These are phyloP conservation scores for Junonia oenone DNA, from an alignment of 2,888 invertebrate genomes.

Conservation along the genomic window DNA sequence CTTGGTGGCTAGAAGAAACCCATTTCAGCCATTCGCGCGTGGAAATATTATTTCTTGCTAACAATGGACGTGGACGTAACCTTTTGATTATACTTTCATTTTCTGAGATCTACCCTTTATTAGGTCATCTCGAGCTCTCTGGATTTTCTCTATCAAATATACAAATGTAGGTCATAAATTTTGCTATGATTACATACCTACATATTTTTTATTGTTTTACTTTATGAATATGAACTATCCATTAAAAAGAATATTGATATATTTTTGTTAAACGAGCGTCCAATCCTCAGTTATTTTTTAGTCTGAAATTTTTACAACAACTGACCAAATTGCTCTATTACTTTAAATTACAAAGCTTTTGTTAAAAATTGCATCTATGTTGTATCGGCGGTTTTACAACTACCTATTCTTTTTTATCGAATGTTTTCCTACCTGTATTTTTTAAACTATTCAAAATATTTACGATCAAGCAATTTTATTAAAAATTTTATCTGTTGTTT, in stretches of 20 bases:
- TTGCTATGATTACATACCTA: too few species aligned
- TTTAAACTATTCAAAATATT: not conserved
- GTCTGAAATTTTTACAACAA: not conserved
- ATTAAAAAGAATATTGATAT: not conserved
- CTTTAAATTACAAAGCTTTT: not conserved
- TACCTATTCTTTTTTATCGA: not conserved
- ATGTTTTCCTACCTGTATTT: not conserved
- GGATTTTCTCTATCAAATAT: slow-evolving; percentile 8
- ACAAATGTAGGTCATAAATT: slow-evolving; percentile 10
- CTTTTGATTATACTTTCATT: slow-evolving; percentile 26
- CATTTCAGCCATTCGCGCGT: slow-evolving; percentile 64
- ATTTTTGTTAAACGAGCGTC: not conserved
- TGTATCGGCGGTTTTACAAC: not conserved
- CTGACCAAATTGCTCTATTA: not conserved
- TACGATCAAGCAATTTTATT: not conserved
- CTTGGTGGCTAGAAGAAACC: slow-evolving; percentile 65
- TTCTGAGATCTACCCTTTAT: slow-evolving; percentile 23
- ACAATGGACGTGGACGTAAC: slow-evolving; percentile 28
- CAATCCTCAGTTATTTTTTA: too few species aligned
- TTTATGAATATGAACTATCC: too few species aligned
- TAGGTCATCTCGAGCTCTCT: slow-evolving; percentile 15
- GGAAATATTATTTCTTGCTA: slow-evolving; percentile 47
- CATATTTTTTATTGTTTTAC: too few species aligned
- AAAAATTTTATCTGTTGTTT: not conserved
- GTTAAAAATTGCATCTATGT: not conserved